A percentile compares a stretch with the other conserved stretches of the same genome.
Evolutionary conservation across 2,797 vertebrate species (phyloP).

Genomic region (Odontamblyopus lacepedii): DNA sequence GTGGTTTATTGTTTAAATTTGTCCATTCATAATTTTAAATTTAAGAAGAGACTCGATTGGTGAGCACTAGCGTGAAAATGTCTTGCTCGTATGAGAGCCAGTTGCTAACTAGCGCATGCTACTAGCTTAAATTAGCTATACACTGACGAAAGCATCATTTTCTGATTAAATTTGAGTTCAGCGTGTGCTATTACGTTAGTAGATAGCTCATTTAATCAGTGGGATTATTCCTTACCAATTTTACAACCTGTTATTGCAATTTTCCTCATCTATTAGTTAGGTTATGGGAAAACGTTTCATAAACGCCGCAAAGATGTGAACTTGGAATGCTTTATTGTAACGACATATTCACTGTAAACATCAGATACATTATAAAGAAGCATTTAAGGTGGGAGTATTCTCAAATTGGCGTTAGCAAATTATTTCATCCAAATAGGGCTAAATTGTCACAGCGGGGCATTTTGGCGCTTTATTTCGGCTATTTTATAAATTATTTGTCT

Average conservation of each 20-base stretch:
- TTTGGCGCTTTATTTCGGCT: conserved; percentile 56
- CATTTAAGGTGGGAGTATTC: not conserved
- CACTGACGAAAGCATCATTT: conserved; percentile 48
- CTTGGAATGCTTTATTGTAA: conserved; percentile 24
- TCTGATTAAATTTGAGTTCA: conserved; percentile 27
- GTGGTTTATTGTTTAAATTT: not conserved
- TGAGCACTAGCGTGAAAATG: conserved; percentile 41
- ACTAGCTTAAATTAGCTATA: conserved; percentile 74
- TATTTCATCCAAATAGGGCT: conserved; percentile 7
- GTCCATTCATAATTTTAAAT: not conserved
- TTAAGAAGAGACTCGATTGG: not conserved
- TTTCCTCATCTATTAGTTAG: not conserved
- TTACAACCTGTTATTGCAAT: not conserved
- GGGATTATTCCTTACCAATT: not conserved
- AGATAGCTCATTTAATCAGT: not conserved
- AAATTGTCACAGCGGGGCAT: conserved; percentile 56
- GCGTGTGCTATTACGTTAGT: conserved; percentile 17
- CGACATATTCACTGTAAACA: conserved; percentile 24
- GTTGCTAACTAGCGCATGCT: conserved; percentile 75
- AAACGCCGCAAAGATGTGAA: conserved; percentile 35
- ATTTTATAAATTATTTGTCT: conserved; percentile 45
- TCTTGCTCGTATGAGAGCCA: conserved; percentile 53
- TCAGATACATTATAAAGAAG: conserved; percentile 16
- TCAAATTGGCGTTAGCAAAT: conserved; percentile 4
- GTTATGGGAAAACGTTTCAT: conserved; percentile 2